Percentiles rank a stretch among this genome's conserved stretches.
Conservation (phyloP, 2,888 invertebrate genomes). For the Odontocerum albicorne region DNA sequence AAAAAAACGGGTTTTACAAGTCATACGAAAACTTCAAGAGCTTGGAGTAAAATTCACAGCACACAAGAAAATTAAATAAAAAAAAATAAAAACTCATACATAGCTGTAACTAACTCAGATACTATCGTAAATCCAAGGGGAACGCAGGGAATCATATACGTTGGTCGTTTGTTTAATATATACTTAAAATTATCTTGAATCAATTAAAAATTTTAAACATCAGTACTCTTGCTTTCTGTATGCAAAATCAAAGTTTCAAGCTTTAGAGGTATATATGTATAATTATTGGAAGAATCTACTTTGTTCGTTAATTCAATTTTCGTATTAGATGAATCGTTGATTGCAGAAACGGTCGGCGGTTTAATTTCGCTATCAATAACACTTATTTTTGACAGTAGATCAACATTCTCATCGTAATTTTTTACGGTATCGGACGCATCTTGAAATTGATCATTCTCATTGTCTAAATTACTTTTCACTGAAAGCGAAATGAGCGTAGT, state of each 20-base stretch:
- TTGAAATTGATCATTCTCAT: slow-evolving; percentile 30
- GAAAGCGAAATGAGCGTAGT: not conserved
- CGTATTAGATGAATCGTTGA: not conserved
- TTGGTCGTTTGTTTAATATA: not conserved
- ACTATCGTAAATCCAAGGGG: too few species aligned
- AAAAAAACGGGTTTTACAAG: too few species aligned
- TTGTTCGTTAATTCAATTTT: not conserved
- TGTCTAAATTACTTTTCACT: slow-evolving; percentile 16
- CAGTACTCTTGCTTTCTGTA: slow-evolving; percentile 50
- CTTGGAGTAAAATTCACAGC: too few species aligned
- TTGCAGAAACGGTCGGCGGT: not conserved
- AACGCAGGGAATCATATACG: too few species aligned
- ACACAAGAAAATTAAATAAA: not conserved
- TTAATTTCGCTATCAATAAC: slow-evolving; percentile 6
- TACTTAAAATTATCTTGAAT: not conserved
- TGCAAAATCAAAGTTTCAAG: slow-evolving; percentile 43
- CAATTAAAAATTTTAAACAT: slow-evolving; percentile 46
- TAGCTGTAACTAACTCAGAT: too few species aligned
- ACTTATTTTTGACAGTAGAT: slow-evolving; percentile 34
- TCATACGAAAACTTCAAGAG: too few species aligned
- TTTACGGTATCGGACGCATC: slow-evolving; percentile 15
- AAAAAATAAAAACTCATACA: too few species aligned
- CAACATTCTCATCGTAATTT: slow-evolving; percentile 24
- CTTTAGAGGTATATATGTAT: slow-evolving; percentile 47
- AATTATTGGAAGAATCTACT: slow-evolving; percentile 9